phyloP scores from a whole-genome alignment of 2,888 invertebrate species.

The Junonia oenone region DNA sequence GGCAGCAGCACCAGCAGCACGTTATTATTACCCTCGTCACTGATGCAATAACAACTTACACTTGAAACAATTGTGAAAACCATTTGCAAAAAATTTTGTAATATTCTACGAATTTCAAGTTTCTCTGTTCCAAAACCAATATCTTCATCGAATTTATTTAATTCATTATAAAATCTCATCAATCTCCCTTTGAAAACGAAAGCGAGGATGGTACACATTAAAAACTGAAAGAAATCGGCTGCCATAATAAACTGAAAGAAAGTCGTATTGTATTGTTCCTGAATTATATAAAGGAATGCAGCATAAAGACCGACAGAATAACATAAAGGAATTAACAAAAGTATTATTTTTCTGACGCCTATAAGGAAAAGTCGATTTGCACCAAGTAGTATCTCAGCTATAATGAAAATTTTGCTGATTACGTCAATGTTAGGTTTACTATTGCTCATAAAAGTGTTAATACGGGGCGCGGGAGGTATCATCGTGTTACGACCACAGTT shows the following conservation, averaged over 20 bases:
- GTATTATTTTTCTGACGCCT: constrained; percentile 11
- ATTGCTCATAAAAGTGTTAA: constrained; percentile 14
- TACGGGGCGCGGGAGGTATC: constrained; percentile 11
- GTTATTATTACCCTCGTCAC: neutral
- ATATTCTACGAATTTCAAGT: neutral
- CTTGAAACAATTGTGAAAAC: neutral
- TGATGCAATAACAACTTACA: neutral
- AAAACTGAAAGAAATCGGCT: constrained; percentile 11
- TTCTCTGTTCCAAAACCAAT: constrained; percentile 12
- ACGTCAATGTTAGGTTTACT: constrained; percentile 8
- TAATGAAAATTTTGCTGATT: constrained; percentile 22
- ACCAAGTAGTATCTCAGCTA: constrained; percentile 22
- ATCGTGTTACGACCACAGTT: neutral
- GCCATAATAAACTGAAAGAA: neutral
- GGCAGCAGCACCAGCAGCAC: neutral
- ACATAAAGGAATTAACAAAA: constrained; percentile 2
- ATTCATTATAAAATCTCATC: constrained; percentile 24
- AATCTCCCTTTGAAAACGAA: constrained; percentile 20
- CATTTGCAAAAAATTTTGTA: constrained; percentile 23
- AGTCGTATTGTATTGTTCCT: neutral
- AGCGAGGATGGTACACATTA: constrained; percentile 19
- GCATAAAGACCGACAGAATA: constrained; percentile 2
- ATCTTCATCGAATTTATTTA: constrained; percentile 29
- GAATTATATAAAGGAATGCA: neutral
- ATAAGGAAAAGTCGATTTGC: constrained; percentile 28